Conservation (phyloP, 2,888 invertebrate species). For the Brachylomia viminalis region DNA sequence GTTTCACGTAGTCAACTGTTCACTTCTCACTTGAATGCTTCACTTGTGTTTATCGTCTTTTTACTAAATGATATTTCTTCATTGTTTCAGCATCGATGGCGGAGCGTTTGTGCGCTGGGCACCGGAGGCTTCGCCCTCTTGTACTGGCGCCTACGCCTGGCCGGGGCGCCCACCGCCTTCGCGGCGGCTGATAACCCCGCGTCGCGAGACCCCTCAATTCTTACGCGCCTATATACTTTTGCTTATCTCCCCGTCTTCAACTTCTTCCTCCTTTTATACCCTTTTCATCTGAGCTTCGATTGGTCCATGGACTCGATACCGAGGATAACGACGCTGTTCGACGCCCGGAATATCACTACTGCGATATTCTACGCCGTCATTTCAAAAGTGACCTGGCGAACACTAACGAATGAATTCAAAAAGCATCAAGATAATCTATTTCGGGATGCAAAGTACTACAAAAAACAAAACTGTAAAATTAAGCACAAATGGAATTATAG, state of each 20-base stretch:
- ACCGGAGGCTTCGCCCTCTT: conserved; percentile 93
- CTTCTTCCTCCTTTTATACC: conserved; percentile 96
- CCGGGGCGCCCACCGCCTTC: conserved; percentile 94
- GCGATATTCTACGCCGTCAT: conserved; percentile 93
- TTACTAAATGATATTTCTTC: conserved; percentile 61
- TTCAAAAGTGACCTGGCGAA: conserved; percentile 85
- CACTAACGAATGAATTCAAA: conserved; percentile 82
- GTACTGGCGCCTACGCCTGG: conserved; percentile 94
- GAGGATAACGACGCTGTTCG: conserved; percentile 94
- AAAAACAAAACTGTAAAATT: conserved; percentile 84
- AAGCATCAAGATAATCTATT: conserved; percentile 79
- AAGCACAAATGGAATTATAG: conserved; percentile 87
- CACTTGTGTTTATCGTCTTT: conserved; percentile 51
- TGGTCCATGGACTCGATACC: conserved; percentile 99
- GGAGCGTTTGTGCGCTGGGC: conserved; percentile 93
- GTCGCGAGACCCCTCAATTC: conserved; percentile 95
- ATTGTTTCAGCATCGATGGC: conserved; percentile 92
- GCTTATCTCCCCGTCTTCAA: conserved; percentile 97
- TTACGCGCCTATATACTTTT: conserved; percentile 97
- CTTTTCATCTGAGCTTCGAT: conserved; percentile 97
- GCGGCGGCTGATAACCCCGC: conserved; percentile 99
- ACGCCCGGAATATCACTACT: conserved; percentile 94
- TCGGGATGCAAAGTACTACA: conserved; percentile 83
- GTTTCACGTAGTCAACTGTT: conserved; percentile 62
- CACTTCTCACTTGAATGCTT: conserved; percentile 57